Percentiles rank a stretch among this genome's conserved stretches.
Evolutionary conservation across 2,113 vertebrate genomes (phyloP).

Genomic region (Chaetops frenatus): DNA sequence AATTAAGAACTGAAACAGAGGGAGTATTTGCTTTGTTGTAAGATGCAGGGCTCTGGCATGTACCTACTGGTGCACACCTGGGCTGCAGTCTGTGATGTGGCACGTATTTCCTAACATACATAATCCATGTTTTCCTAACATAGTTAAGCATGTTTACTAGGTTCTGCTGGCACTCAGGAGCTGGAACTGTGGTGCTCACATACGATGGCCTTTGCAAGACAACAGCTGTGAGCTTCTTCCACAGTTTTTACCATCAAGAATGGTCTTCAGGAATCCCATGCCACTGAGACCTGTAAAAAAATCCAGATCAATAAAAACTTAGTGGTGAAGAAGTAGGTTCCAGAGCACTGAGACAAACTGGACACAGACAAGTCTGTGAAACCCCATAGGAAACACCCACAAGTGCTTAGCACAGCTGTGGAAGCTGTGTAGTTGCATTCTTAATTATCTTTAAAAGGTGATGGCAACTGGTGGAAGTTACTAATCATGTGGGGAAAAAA

Average conservation of each 20-base stretch:
- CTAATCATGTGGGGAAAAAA: fast-evolving
- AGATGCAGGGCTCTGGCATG: neutral
- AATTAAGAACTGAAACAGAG: neutral
- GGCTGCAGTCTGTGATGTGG: neutral
- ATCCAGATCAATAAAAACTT: neutral
- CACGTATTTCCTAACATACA: neutral
- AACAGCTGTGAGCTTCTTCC: neutral
- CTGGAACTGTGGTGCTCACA: neutral
- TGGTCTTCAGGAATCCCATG: neutral
- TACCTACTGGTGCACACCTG: neutral
- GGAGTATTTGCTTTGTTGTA: neutral
- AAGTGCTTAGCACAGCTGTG: neutral
- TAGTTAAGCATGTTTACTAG: neutral
- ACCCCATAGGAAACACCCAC: neutral
- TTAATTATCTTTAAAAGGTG: neutral
- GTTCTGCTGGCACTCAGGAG: neutral
- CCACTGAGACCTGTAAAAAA: neutral
- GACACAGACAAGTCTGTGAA: neutral
- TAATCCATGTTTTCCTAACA: neutral
- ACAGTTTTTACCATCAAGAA: neutral
- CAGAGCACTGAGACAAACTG: neutral
- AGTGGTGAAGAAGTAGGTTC: neutral
- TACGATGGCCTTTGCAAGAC: neutral
- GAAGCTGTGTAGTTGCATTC: neutral
- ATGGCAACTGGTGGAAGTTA: neutral